Evolutionary conservation across 2,113 vertebrate species (phyloP).

Genomic region (Rhipidura dahli): DNA sequence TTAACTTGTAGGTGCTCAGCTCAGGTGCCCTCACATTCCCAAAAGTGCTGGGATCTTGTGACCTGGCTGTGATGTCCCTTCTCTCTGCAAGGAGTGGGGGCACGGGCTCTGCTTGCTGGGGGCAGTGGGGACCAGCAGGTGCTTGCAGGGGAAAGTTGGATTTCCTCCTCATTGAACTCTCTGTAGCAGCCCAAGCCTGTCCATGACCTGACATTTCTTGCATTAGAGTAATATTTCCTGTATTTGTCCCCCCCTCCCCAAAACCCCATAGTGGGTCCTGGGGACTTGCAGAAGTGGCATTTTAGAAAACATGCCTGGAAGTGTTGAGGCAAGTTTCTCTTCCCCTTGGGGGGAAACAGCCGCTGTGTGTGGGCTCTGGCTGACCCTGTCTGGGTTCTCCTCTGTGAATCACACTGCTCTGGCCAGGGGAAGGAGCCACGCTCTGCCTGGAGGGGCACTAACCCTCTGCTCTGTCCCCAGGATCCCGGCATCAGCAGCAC

Average conservation of each 20-base stretch:
- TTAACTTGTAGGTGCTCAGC: background rate
- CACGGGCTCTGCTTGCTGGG: background rate
- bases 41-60: background rate
- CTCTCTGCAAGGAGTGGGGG: background rate
- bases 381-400: background rate
- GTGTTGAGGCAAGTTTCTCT: conserved; percentile 45
- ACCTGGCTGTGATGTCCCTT: background rate
- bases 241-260: background rate
- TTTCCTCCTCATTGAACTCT: background rate
- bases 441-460: background rate
- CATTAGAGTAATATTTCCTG: background rate
- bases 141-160: background rate
- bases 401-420: background rate
- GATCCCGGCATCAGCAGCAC: conserved; percentile 87
- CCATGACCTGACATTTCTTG: background rate
- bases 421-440: background rate
- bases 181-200: background rate
- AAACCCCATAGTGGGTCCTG: background rate
- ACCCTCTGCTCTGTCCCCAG: conserved; percentile 49
- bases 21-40: background rate
- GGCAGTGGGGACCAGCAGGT: background rate
- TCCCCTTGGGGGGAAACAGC: conserved; percentile 26
- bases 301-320: conserved; percentile 28
- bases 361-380: background rate
- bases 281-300: conserved; percentile 48